These are phyloP conservation scores for Ophion ellenae DNA, from an alignment of 2,888 invertebrate species.

Conservation along the genomic window DNA sequence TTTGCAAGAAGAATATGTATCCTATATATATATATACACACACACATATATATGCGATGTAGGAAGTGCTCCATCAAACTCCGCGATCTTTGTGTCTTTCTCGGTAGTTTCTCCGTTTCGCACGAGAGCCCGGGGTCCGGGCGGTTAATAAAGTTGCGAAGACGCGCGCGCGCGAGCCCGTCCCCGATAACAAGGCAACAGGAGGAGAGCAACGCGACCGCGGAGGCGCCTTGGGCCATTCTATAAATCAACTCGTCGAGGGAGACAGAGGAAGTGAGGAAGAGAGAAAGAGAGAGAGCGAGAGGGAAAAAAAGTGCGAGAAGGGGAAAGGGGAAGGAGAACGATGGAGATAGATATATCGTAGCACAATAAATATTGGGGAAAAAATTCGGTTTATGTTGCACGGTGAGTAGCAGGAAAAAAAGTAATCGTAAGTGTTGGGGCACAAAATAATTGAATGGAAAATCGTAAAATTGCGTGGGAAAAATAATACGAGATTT, in stretches of 20 bases:
- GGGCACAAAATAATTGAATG: too few relatives aligned
- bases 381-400: too few relatives aligned
- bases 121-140: slow-evolving; percentile 65
- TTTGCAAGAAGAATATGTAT: slow-evolving; percentile 24
- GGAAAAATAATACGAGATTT: too few relatives aligned
- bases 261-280: slow-evolving; percentile 58
- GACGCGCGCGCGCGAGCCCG: slow-evolving; percentile 53
- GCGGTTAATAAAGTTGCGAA: slow-evolving; percentile 75
- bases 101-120: slow-evolving; percentile 46
- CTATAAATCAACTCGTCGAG: slow-evolving; percentile 74
- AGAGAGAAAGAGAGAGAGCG: slow-evolving; percentile 28
- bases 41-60: slow-evolving; percentile 9
- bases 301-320: too few relatives aligned
- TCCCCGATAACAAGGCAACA: slow-evolving; percentile 74
- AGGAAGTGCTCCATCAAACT: slow-evolving; percentile 66
- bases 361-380: too few relatives aligned
- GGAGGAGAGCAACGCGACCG: slow-evolving; percentile 67
- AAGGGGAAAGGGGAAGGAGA: too few relatives aligned
- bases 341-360: too few relatives aligned
- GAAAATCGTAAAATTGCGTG: too few relatives aligned
- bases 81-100: slow-evolving; percentile 44
- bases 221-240: slow-evolving; percentile 71
- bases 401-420: too few relatives aligned
- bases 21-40: too few relatives aligned
- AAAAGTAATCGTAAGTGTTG: too few relatives aligned